phyloP scores from a whole-genome alignment of 2,797 vertebrate genomes.

The Phaenicophaeus curvirostris region DNA sequence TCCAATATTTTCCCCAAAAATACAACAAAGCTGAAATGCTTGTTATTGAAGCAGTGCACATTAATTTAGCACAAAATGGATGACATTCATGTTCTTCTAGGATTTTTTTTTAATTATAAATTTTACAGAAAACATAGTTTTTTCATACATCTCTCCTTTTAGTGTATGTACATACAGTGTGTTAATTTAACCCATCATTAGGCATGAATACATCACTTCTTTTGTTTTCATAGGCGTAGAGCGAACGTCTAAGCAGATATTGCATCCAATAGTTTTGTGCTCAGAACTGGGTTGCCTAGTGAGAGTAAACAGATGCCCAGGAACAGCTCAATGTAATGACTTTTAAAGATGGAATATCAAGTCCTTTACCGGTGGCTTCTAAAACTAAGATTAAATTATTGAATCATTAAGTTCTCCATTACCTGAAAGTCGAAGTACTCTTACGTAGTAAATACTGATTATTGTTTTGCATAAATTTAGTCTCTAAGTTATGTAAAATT shows the following conservation, averaged over 20 bases:
- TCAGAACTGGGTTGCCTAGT: constrained; percentile 4
- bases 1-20: neutral
- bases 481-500: neutral
- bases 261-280: neutral
- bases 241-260: neutral
- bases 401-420: neutral
- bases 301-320: neutral
- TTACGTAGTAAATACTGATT: neutral
- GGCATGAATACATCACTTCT: neutral
- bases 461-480: neutral
- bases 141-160: neutral
- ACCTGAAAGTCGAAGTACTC: neutral
- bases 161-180: neutral
- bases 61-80: neutral
- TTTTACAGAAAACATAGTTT: neutral
- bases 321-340: neutral
- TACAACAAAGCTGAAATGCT: neutral
- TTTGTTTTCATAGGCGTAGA: constrained; percentile 15
- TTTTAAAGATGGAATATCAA: neutral
- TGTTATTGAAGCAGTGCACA: rapidly evolving
- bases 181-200: neutral
- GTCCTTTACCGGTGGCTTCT: neutral
- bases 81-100: neutral
- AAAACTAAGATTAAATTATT: neutral
- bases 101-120: neutral